A percentile compares a stretch with the other conserved stretches of the same genome.
These are phyloP conservation scores for Gallinago media DNA, from an alignment of 2,113 vertebrate genomes.

Conservation along the genomic window DNA sequence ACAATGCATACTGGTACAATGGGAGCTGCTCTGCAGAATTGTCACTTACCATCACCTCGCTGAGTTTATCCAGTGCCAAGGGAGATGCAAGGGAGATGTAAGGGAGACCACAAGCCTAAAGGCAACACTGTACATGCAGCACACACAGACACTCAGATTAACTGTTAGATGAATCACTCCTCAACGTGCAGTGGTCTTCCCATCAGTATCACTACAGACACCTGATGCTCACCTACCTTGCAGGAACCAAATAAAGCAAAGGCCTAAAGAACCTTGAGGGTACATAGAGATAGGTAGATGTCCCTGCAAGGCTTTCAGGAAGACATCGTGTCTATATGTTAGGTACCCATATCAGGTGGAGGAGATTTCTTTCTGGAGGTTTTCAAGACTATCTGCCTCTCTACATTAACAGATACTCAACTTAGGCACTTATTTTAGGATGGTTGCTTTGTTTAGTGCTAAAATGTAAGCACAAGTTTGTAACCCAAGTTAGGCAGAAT, in stretches of 20 bases:
- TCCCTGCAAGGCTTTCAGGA: neutral
- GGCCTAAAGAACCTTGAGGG: neutral
- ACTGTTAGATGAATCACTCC: neutral
- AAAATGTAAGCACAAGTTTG: neutral
- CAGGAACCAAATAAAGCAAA: neutral
- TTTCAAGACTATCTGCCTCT: neutral
- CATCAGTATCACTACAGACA: neutral
- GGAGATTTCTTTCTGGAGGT: neutral
- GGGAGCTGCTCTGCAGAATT: neutral
- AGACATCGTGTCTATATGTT: neutral
- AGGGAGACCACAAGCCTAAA: neutral
- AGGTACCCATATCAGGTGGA: neutral
- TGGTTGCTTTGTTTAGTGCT: neutral
- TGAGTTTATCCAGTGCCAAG: neutral
- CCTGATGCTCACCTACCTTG: neutral
- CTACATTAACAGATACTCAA: neutral
- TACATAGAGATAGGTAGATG: neutral
- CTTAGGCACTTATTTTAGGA: neutral
- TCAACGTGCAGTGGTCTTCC: neutral
- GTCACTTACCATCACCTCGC: neutral
- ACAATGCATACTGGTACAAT: neutral
- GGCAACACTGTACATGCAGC: accelerated
- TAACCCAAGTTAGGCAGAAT: neutral
- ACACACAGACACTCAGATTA: neutral
- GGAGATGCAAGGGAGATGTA: no score